Conservation (phyloP, 2,113 vertebrate species). For the Chionodraco myersi region DNA sequence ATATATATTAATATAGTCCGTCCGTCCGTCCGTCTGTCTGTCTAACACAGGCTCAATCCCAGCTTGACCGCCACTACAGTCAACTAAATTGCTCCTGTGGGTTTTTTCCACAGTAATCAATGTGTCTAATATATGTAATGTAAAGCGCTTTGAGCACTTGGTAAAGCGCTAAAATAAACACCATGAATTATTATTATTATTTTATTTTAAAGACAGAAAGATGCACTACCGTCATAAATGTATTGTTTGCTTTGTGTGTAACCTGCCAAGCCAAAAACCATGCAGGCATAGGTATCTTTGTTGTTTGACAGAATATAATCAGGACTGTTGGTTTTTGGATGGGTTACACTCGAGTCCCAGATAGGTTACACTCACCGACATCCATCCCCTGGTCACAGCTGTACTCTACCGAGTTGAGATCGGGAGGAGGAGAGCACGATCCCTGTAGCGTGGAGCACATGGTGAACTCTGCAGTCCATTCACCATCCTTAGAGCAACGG, state of each 20-base stretch:
- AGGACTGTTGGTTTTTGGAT: conserved; percentile 12
- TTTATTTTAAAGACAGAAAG: not conserved
- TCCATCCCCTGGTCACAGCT: conserved; percentile 88
- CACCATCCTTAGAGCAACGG: conserved; percentile 90
- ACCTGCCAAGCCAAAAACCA: not conserved
- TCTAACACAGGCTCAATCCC: too few species aligned
- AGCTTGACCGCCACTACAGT: too few species aligned
- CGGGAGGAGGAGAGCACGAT: conserved; percentile 83
- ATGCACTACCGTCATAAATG: not conserved
- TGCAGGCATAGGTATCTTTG: not conserved
- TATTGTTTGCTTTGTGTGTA: not conserved
- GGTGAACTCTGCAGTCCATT: conserved; percentile 90
- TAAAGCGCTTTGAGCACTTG: too few species aligned
- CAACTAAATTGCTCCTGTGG: not conserved
- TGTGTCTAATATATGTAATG: too few species aligned
- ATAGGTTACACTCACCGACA: conserved; percentile 84
- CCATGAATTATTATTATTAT: too few species aligned
- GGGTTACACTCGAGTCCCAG: not conserved
- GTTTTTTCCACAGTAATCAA: not conserved
- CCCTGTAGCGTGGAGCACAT: conserved; percentile 89
- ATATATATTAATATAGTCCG: too few species aligned
- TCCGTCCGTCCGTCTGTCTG: too few species aligned
- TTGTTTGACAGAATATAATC: conserved; percentile 22
- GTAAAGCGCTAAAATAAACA: too few species aligned
- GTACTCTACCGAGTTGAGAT: conserved; percentile 90